Evolutionary conservation across 2,888 invertebrate genomes (phyloP), one percentile per base, ranked within the genome.

Genomic region (Cosmorhoe ocellata): DNA sequence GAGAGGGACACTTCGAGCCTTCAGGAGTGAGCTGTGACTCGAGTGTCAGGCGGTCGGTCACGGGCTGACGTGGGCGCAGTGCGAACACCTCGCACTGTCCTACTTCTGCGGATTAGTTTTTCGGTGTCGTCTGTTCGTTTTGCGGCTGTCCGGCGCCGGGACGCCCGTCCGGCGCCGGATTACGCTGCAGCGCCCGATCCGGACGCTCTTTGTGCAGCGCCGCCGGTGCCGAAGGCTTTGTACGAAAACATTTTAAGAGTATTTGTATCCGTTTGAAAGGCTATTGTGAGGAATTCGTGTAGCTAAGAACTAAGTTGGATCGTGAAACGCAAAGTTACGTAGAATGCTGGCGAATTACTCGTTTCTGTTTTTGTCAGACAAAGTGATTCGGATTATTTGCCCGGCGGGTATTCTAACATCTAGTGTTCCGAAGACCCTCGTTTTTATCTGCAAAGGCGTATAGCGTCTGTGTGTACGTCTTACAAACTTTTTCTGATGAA

Each of bases 191-290:
- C 61, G 51, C 55, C 52, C 66, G 66, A 64, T 64, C 51, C 59
- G 64, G 60, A 62, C 62, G 68, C 59, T 4, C 24, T 59, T 61
- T 69, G 67, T 68, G 64, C 61, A 5, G 59, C 63, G 63, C 56
- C 61, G 56, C 47, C 22, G 8, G 38, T 18, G n/a, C 61, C 51
- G 60, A 67, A 68, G 56, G 66, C 67, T 64, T 68, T 67, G 67
- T 67, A 55, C 61, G 59, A 50, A 62, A 63, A 64, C 65, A 59
- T 65, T 71, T 66, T 63, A 62, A 64, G 65, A 64, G 66, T 66
- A 62, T 62, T n/a, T 69, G 63, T 64, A 44, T 45, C 54, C 60
- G 47, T 13, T 37, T 39, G 36, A 46, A 40, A 45, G 37, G 34
- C 13, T 51, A 56, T 58, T 59, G 58, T 52, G 61, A 58, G 48